Percentiles rank a stretch among this genome's conserved stretches.
These are phyloP conservation scores for Tiaroga cobitis DNA, from an alignment of 2,797 vertebrate species.

Conservation along the genomic window DNA sequence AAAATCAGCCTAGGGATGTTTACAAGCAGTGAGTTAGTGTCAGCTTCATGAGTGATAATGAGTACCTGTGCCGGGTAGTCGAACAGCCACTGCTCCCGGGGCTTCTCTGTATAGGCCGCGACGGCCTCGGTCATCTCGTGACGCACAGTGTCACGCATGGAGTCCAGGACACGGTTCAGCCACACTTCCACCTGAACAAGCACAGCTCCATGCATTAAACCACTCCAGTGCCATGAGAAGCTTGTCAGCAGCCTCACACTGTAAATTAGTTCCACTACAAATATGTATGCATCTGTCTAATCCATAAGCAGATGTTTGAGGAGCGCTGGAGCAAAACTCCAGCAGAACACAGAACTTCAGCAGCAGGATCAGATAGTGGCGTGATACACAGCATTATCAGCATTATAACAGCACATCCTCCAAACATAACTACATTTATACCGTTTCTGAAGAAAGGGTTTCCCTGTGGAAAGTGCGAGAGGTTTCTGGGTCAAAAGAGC, in stretches of 20 bases:
- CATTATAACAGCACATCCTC: not conserved
- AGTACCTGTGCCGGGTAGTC: slow-evolving; percentile 95
- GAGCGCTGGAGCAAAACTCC: not conserved
- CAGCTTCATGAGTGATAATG: not conserved
- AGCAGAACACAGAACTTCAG: not conserved
- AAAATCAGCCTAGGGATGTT: slow-evolving; percentile 24
- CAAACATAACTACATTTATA: not conserved
- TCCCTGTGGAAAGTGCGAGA: not conserved
- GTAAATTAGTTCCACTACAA: not conserved
- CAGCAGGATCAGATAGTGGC: not conserved
- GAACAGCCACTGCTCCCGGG: slow-evolving; percentile 95
- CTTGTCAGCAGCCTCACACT: not conserved
- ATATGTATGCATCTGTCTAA: not conserved
- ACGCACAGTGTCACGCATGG: slow-evolving; percentile 88
- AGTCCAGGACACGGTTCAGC: slow-evolving; percentile 85
- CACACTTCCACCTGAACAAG: slow-evolving; percentile 87
- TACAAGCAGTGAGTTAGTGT: not conserved
- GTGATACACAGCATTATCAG: not conserved
- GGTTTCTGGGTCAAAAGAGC: not conserved
- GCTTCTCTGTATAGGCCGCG: slow-evolving; percentile 87
- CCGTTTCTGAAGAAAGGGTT: not conserved
- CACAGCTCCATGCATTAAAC: not conserved
- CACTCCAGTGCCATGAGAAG: not conserved
- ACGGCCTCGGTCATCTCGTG: slow-evolving; percentile 86
- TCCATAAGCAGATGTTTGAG: not conserved